A percentile compares a stretch with the other conserved stretches of the same genome.
Conservation (phyloP, 2,888 invertebrate species). For the Drosophila setosimentum region DNA sequence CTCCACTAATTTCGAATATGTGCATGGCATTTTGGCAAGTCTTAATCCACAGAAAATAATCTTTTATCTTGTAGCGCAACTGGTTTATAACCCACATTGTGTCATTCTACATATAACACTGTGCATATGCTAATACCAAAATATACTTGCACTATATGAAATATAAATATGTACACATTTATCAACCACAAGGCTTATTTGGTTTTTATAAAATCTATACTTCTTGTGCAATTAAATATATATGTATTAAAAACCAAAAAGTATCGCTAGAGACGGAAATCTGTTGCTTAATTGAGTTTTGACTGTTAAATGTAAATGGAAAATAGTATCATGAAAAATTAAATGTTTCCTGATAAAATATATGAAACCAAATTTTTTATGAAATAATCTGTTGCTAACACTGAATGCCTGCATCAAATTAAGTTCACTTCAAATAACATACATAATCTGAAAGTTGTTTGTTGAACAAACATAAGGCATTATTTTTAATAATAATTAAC, state of each 20-base stretch:
- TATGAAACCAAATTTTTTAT: neutral
- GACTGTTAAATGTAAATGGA: neutral
- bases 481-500: neutral
- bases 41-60: conserved; percentile 7
- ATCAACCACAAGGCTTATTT: neutral
- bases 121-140: neutral
- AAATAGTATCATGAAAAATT: neutral
- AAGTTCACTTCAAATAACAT: neutral
- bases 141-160: neutral
- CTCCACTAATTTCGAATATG: conserved; percentile 12
- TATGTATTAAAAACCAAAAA: neutral
- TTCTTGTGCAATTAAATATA: neutral
- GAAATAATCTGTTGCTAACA: neutral
- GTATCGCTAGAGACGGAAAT: neutral
- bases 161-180: neutral
- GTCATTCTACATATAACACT: neutral
- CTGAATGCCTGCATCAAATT: neutral
- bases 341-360: neutral
- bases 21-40: conserved; percentile 1
- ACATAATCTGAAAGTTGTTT: neutral
- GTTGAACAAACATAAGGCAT: neutral
- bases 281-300: neutral
- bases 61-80: neutral
- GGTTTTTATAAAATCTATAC: neutral
- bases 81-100: neutral